Base-by-base conservation (phyloP, 2,888 invertebrate species). In the Furcula furcula region DNA sequence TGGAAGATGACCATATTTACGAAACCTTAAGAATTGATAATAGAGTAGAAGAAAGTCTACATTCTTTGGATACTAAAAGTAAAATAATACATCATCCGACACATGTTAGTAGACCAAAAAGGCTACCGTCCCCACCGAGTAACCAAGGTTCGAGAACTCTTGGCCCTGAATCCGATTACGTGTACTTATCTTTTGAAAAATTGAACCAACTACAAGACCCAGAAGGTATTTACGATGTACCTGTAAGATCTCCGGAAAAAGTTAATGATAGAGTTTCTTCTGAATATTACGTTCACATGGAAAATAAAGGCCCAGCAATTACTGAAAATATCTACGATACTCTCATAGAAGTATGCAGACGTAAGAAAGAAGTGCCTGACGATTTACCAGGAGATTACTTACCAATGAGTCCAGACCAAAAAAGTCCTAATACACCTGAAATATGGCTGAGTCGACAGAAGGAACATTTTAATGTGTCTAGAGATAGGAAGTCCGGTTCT, bases 401-500 rank as follows among this genome's bases (percentile, higher is more conserved):
- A 43, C 85, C 87, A 0, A 88, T 88, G 88, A 76, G 71, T 41
- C 57, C 76, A 1, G 87, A 84, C 7, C 82, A 81, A 31, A 79
- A 86, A 43, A 87, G 82, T 46, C 93, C 93, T 0, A 93, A 91
- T 14, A 85, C 91, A 3, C 93, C 93, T 2, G 92, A 93, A 34
- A 91, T 93, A 37, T 94, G 94, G 94, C 68, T 94, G 13, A 93
- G 92, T 48, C 91, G 93, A 34, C 92, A 94, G 51, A 91, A 92
- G 49, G 92, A 92, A 53, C 92, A 93, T 61, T 87, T 94, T 34
- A 93, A 92, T 28, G 91, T 91, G 3, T 91, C 91, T 0, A 89
- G 91, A 32, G 89, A 89, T 32, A 91, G 92, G 63, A 95, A 95
- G 70, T 93, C 94, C 7, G 95, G 94, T 12, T 95, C 95, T 0